A percentile compares a stretch with the other conserved stretches of the same genome.
These are phyloP conservation scores for Geotrypetes seraphini DNA, from an alignment of 2,797 vertebrate species.

Conservation along the genomic window DNA sequence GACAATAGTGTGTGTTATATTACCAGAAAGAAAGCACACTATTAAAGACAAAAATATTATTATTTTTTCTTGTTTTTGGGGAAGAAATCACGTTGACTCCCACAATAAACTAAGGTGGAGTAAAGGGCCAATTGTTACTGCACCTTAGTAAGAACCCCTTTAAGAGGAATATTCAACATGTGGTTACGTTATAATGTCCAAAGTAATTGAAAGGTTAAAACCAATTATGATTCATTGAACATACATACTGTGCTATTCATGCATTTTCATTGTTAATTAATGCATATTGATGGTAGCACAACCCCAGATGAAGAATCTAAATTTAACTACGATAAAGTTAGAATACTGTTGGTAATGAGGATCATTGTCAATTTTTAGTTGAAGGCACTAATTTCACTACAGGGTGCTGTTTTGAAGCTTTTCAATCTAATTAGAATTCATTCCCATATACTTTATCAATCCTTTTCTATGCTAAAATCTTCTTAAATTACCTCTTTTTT, in stretches of 20 bases:
- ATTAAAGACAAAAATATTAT: no score
- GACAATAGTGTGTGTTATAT: no score
- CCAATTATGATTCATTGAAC: not conserved
- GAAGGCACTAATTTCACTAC: slow-evolving; percentile 41
- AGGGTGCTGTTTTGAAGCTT: slow-evolving; percentile 31
- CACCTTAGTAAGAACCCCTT: no score
- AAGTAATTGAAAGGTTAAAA: slow-evolving; percentile 3
- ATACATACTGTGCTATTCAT: no score
- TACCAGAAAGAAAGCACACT: no score
- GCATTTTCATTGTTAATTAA: no score
- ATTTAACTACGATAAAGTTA: slow-evolving; percentile 34
- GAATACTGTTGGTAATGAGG: slow-evolving; percentile 36
- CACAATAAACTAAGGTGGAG: no score
- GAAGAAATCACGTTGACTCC: no score
- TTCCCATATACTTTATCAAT: slow-evolving; percentile 44
- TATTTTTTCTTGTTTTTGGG: no score
- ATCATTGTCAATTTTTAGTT: slow-evolving; percentile 29
- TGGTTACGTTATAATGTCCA: not conserved
- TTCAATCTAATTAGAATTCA: slow-evolving; percentile 44
- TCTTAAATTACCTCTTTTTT: slow-evolving; percentile 42
- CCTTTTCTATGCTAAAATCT: slow-evolving; percentile 34
- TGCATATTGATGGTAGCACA: slow-evolving; percentile 30
- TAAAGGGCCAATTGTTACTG: no score
- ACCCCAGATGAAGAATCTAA: slow-evolving; percentile 12
- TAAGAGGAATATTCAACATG: not conserved